Conservation (phyloP, 2,888 invertebrate genomes). For the Cephus sareptanus region DNA sequence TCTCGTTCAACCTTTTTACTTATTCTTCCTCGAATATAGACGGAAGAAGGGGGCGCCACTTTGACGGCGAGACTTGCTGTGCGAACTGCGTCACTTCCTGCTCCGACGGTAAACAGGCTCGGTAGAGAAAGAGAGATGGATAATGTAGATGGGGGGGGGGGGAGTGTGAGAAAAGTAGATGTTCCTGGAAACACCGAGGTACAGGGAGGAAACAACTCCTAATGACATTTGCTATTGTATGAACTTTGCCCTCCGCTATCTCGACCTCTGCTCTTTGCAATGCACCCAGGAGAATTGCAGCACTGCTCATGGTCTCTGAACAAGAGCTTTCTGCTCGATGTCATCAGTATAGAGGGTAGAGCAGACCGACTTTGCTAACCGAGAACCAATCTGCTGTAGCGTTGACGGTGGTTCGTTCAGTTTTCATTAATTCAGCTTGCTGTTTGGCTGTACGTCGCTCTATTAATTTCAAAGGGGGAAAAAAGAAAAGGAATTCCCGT, state of each 20-base stretch:
- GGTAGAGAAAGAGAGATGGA: not conserved
- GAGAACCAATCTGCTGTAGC: not conserved
- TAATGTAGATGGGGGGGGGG: not conserved
- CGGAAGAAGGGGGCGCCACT: not conserved
- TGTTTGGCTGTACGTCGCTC: not conserved
- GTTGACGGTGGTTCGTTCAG: not conserved
- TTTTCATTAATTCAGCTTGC: not conserved
- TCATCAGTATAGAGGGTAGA: slow-evolving; percentile 11
- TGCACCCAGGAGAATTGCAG: slow-evolving; percentile 24
- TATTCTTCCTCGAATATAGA: not conserved
- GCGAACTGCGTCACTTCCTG: not conserved
- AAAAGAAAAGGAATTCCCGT: not conserved
- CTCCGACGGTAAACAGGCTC: not conserved
- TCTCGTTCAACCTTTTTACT: not conserved
- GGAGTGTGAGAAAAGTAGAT: not conserved
- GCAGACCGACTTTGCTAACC: not conserved
- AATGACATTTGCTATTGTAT: not conserved
- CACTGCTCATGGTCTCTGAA: slow-evolving; percentile 24
- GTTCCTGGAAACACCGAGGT: not conserved
- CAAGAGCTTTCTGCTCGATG: slow-evolving; percentile 34
- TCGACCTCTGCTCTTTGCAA: not conserved
- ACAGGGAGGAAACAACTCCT: not conserved
- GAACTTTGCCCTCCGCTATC: not conserved
- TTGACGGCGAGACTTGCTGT: not conserved
- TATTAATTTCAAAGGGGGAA: not conserved